phyloP scores from a whole-genome alignment of 30 jellyfish, hydroid and myxozoan species.

The Mastigias papua region DNA sequence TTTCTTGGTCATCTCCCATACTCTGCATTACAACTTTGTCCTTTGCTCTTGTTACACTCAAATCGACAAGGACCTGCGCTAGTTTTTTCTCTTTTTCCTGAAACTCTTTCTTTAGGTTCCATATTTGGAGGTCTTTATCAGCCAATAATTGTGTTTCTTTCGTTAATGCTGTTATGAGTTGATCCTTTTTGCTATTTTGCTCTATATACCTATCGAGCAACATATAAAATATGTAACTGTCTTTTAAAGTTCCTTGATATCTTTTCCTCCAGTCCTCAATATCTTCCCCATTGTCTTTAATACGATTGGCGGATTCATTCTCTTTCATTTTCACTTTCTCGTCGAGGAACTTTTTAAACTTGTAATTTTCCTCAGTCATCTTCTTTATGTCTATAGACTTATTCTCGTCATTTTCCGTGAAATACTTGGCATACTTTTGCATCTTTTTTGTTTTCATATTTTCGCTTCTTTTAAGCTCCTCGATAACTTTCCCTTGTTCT shows the following conservation, averaged over 20 bases:
- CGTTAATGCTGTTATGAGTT: neutral
- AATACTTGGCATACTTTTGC: slow-evolving; percentile 9
- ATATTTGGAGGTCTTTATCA: slow-evolving; percentile 11
- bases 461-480: slow-evolving; percentile 4
- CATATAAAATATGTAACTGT: neutral
- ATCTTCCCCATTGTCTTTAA: neutral
- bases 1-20: neutral
- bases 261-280: neutral
- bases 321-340: neutral
- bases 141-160: slow-evolving; percentile 10
- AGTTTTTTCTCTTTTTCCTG: slow-evolving; percentile 10
- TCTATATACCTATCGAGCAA: neutral
- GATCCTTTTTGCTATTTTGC: slow-evolving; percentile 2
- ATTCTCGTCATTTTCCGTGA: slow-evolving; percentile 22
- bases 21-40: neutral
- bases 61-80: slow-evolving; percentile 12
- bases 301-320: neutral
- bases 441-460: slow-evolving; percentile 14
- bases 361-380: slow-evolving; percentile 6
- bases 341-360: neutral
- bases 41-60: neutral
- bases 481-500: slow-evolving; percentile 21
- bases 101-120: slow-evolving; percentile 31
- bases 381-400: slow-evolving; percentile 7
- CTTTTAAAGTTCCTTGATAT: neutral